Evolutionary conservation across 1,140 invertebrate species (phyloP), one percentile per base, ranked within the genome.

Genomic region (Zaprionus africanus): DNA sequence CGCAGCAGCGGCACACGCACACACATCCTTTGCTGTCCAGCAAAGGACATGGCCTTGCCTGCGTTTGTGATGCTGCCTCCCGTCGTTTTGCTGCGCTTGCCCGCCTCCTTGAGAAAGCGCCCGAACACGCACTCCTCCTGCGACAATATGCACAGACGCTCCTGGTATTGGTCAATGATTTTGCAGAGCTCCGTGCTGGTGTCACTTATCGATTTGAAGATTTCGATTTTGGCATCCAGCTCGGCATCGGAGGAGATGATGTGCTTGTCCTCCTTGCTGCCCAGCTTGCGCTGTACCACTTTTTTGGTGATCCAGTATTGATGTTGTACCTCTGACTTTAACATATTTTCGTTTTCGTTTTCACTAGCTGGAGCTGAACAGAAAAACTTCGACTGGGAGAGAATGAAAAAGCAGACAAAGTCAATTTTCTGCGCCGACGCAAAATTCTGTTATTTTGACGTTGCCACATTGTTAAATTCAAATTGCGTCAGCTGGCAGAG

Each of bases 221-320:
- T 94, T 94, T 99, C 98, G 57, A 99, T 94, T 94, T 99, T 99
- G 4, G 99, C 97, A 94, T 99, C 99, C 4, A 99, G 94, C 91
- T 99, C 97, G 7, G 98, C 96, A 94, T 99, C 99, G 0, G 98
- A 99, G 19, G 99, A 96, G 15, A 99, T 96, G 81, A 99, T 96
- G 94, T 97, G 98, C 74, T 99, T 98, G 93, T 99, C 99, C 94
- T 99, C 98, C 94, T 99, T 99, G 90, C 98, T 98, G 6, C 98
- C 98, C 17, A 99, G 94, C 94, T 99, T 99, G 82, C 97, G 95
- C 62, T 98, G 96, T 28, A 99, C 96, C 56, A 97, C 96, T 93
- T 99, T 98, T 92, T 99, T 99, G 4, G 99, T 99, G 34, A 99
- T 97, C 98, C 98, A 99, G 93, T 98, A 99, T 76, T 99, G 98